phyloP scores from a whole-genome alignment of 1,140 invertebrate genomes.

The Bombus turneri region DNA sequence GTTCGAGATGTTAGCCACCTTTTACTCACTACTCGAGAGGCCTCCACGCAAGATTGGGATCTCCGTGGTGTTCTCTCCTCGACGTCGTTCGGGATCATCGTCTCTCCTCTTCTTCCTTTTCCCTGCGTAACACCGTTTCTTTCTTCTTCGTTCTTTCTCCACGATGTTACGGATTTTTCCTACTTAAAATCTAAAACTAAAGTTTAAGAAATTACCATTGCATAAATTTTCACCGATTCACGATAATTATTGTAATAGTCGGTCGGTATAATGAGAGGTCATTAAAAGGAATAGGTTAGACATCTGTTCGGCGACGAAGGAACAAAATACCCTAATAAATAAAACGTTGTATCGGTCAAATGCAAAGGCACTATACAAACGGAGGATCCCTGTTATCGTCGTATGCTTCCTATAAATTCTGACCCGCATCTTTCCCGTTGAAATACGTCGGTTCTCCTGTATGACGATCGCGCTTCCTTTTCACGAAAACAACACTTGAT shows the following conservation, averaged over 20 bases:
- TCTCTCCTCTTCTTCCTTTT: constrained; percentile 43
- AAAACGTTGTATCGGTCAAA: not conserved
- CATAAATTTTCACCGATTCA: not conserved
- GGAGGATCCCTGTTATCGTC: constrained; percentile 10
- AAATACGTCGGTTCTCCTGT: constrained; percentile 10
- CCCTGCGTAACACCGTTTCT: constrained; percentile 8
- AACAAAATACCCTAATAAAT: constrained; percentile 12
- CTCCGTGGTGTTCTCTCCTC: constrained; percentile 65
- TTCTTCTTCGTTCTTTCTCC: constrained; percentile 3
- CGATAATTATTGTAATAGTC: no score
- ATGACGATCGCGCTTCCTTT: not conserved
- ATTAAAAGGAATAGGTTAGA: not conserved
- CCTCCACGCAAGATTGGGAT: constrained; percentile 78
- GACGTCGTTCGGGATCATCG: constrained; percentile 44
- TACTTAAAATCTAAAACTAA: no score
- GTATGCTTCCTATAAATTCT: constrained; percentile 26
- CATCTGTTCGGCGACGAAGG: not conserved
- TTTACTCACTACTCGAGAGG: constrained; percentile 79
- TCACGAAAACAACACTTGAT: not conserved
- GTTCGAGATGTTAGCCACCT: constrained; percentile 80
- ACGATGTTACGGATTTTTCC: not conserved
- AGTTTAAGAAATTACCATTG: no score
- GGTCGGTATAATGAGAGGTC: not conserved
- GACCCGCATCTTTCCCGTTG: constrained; percentile 36
- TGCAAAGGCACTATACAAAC: not conserved